Evolutionary conservation across 2,888 invertebrate genomes (phyloP), one percentile per base, ranked within the genome.

Genomic region (Fragum fragum): DNA sequence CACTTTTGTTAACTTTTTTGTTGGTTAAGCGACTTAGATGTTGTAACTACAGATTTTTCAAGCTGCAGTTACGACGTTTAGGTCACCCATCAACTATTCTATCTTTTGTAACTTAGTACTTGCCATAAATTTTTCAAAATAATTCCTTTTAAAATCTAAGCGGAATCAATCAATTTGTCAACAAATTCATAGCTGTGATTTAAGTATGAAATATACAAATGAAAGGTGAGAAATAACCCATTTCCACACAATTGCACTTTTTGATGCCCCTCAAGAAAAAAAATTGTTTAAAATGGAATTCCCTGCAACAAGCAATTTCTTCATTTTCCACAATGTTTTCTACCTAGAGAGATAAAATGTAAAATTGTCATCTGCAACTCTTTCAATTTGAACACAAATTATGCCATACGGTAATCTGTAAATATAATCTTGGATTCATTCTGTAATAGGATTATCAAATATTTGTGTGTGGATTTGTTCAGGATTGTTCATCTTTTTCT

Each of bases 311-410:
- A 28, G 61, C 29, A 61, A 28, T 61, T 28, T 61, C 32, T 28
- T 23, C 32, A 21, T 61, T 61, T 61, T 28, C 61, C 29, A 61
- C 61, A 61, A 61, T 61, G 28, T 61, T 61, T 61, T 61, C 61
- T 28, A 5, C 61, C 14, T 1, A 28, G 7, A 14, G 7, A 14
- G 23, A 29, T 2, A 53, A 16, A 53, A n/a, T 18, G 7, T 53
- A n/a, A 53, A 53, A 53, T 39, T 53, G 53, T 53, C 18, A n/a
- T 59, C 59, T 59, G 59, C 26, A 61, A 26, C 28, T 2, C 61
- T 28, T 61, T 59, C 7, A 59, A 59, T 28, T 59, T 59, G 59
- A 28, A n/a, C 53, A 11, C 9, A n/a, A 53, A 53, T 53, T 53
- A 9, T 53, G 53, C 6, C 18, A n/a, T 53, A 11, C 18, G 53